Conservation (phyloP, 2,113 vertebrate genomes). For the Pteropus alecto region DNA sequence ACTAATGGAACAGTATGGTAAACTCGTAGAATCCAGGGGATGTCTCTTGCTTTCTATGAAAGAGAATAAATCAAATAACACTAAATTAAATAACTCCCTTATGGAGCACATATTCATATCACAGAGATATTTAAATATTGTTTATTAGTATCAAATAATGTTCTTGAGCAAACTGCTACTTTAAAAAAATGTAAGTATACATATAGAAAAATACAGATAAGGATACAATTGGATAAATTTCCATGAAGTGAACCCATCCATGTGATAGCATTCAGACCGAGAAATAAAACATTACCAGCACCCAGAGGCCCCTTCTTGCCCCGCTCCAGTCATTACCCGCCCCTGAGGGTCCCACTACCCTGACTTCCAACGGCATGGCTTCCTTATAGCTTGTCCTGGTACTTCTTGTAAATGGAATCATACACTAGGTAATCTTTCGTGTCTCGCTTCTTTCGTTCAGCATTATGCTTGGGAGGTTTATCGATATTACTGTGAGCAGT, state of each 20-base stretch:
- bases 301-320: background rate
- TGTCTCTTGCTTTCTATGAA: conserved; percentile 86
- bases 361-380: background rate
- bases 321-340: background rate
- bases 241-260: background rate
- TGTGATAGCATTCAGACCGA: background rate
- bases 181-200: background rate
- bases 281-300: background rate
- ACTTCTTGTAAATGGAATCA: background rate
- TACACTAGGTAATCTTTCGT: background rate
- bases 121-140: background rate
- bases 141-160: background rate
- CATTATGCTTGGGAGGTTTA: background rate
- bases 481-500: background rate
- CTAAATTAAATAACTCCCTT: background rate
- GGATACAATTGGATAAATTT: background rate
- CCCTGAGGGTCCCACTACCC: background rate
- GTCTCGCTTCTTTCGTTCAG: background rate
- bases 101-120: background rate
- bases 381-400: background rate
- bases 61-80: conserved; percentile 25
- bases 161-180: background rate
- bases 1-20: conserved; percentile 87
- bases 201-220: background rate
- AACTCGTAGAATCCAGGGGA: conserved; percentile 90